These are phyloP conservation scores for Lasiurus borealis DNA, from an alignment of 2,113 vertebrate species.

Conservation along the genomic window DNA sequence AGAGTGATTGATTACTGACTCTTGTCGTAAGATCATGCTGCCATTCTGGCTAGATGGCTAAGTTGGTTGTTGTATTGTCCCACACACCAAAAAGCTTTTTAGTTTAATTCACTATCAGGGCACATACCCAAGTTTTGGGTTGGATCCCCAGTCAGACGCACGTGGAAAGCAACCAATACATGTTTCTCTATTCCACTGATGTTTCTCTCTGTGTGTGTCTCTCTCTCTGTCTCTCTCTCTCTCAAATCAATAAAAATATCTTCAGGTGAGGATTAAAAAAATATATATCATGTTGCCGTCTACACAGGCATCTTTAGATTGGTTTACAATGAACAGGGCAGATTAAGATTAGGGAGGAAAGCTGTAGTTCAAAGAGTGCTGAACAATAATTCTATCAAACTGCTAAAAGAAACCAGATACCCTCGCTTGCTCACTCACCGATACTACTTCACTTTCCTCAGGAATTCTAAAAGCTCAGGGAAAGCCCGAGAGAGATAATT, in stretches of 20 bases:
- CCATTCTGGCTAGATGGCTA: too few species aligned
- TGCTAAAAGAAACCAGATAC: background rate
- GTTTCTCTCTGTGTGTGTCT: too few species aligned
- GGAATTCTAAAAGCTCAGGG: background rate
- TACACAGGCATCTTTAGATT: background rate
- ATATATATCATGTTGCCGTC: background rate
- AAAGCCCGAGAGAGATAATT: background rate
- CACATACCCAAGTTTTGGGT: background rate
- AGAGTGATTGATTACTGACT: background rate
- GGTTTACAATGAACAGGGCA: background rate
- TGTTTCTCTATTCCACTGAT: background rate
- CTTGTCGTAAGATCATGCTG: conserved; percentile 44
- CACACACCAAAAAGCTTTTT: background rate
- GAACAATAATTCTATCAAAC: background rate
- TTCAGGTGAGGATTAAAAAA: background rate
- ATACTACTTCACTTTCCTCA: background rate
- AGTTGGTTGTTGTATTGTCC: background rate
- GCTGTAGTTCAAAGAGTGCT: background rate
- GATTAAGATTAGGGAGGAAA: conserved; percentile 40
- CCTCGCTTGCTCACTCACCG: background rate
- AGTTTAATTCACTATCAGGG: background rate
- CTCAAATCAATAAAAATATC: background rate
- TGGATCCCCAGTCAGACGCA: background rate
- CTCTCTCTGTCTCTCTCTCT: background rate
- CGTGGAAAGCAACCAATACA: background rate